phyloP scores from a whole-genome alignment of 2,888 invertebrate species.

The Pristionchus japonicus region DNA sequence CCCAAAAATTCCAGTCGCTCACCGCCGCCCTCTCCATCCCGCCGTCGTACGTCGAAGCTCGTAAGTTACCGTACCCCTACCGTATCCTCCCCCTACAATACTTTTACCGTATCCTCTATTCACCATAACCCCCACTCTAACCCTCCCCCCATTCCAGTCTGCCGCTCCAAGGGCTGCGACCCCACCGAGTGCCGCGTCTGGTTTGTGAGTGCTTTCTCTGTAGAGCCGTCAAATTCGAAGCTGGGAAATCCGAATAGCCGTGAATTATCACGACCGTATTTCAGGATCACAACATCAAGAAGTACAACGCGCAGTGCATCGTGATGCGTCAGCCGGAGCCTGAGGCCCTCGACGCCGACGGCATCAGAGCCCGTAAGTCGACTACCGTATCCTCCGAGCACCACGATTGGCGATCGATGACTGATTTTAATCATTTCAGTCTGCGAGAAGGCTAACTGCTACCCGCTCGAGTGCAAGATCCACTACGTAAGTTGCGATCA shows the following conservation, averaged over 20 bases:
- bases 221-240: background rate
- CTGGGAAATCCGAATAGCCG: background rate
- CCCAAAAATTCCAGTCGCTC: background rate
- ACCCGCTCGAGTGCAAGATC: constrained; percentile 42
- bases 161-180: background rate
- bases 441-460: constrained; percentile 35
- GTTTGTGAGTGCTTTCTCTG: background rate
- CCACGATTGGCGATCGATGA: background rate
- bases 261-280: background rate
- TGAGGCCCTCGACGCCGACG: background rate
- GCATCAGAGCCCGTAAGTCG: constrained; percentile 17
- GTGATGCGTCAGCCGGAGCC: background rate
- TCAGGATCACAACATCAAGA: background rate
- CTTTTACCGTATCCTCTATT: background rate
- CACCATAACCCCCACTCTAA: background rate
- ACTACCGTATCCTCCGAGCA: background rate
- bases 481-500: background rate
- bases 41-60: constrained; percentile 31
- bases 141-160: background rate
- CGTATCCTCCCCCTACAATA: background rate
- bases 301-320: constrained; percentile 34
- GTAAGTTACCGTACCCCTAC: background rate
- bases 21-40: background rate
- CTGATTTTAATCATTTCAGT: constrained; percentile 12
- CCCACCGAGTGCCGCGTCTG: constrained; percentile 42